Evolutionary conservation across 2,797 vertebrate genomes (phyloP).

Genomic region (Myotis myotis): DNA sequence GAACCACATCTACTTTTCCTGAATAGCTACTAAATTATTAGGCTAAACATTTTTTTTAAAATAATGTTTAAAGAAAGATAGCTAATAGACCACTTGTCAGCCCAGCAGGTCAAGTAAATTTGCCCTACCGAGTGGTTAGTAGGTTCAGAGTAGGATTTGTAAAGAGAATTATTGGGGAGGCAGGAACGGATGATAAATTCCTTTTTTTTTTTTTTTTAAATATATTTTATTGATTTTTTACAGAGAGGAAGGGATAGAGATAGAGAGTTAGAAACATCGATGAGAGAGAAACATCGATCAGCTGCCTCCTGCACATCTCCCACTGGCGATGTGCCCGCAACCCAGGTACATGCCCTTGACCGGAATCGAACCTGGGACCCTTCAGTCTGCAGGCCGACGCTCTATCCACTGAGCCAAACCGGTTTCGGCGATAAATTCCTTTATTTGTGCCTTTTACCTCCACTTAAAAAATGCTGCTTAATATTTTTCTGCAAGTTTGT

Average conservation of each 20-base stretch:
- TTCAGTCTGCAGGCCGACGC: too few species aligned
- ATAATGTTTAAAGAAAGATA: not conserved
- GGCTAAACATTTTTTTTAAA: not conserved
- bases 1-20: not conserved
- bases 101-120: not conserved
- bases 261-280: too few species aligned
- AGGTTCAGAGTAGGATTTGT: not conserved
- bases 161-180: not conserved
- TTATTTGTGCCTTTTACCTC: slow-evolving; percentile 21
- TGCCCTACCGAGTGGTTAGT: not conserved
- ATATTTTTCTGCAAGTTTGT: not conserved
- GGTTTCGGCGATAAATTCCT: not conserved
- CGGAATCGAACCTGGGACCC: too few species aligned
- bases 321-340: too few species aligned
- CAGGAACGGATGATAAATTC: not conserved
- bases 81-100: not conserved
- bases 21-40: not conserved
- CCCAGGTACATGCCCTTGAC: too few species aligned
- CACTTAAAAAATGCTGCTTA: not conserved
- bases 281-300: too few species aligned
- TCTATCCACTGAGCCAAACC: too few species aligned
- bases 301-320: too few species aligned
- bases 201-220: too few species aligned
- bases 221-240: too few species aligned
- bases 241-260: too few species aligned